These are phyloP conservation scores for Halcyon leucocephala DNA, from an alignment of 2,797 vertebrate genomes.

Conservation along the genomic window DNA sequence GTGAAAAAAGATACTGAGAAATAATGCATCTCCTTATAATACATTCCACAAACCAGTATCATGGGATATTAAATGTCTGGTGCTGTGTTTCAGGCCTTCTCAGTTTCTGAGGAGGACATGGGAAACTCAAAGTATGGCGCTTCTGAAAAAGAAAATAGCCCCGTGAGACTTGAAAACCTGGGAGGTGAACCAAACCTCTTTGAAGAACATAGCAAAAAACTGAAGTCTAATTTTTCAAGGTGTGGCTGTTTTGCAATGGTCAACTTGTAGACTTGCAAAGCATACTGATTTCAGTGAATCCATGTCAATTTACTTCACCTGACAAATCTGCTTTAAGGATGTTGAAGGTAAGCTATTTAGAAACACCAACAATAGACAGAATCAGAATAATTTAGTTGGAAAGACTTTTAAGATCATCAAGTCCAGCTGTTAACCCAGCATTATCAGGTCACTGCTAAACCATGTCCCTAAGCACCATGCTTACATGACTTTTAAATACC, in stretches of 20 bases:
- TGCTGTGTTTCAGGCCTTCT: neutral
- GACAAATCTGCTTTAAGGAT: neutral
- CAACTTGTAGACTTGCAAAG: neutral
- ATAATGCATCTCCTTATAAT: neutral
- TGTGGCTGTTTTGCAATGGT: neutral
- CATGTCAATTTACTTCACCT: neutral
- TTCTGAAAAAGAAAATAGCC: neutral
- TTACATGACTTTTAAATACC: no score
- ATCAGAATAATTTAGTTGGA: neutral
- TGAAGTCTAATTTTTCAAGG: no score
- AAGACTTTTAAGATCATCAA: no score
- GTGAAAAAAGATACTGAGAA: neutral
- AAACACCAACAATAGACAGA: neutral
- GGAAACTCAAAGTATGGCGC: neutral
- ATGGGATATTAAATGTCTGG: neutral
- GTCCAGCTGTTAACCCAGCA: no score
- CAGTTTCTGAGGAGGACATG: neutral
- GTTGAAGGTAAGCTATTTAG: neutral
- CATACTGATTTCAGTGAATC: neutral
- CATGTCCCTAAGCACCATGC: no score
- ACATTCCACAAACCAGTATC: neutral
- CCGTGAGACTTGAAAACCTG: neutral
- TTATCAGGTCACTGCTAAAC: no score
- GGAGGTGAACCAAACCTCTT: neutral
- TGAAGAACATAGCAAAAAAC: neutral